Conservation (phyloP, 1,140 invertebrate species). For the Drosophila sturtevanti region DNA sequence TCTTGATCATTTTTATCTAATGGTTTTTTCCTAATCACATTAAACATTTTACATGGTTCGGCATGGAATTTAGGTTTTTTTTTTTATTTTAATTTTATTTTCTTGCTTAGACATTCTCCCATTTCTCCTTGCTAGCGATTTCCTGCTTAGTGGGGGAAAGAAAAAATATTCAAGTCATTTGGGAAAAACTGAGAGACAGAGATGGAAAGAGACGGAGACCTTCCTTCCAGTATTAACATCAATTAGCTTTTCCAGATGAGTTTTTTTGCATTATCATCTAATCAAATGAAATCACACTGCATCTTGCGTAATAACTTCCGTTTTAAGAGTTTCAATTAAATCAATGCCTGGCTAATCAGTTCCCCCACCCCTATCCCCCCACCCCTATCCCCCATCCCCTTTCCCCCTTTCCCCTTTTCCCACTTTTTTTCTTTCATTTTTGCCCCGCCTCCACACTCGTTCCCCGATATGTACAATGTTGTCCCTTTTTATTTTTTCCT, state of each 20-base stretch:
- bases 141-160: constrained; percentile 52
- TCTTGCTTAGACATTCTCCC: background rate
- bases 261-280: constrained; percentile 68
- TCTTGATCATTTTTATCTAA: background rate
- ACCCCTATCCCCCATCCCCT: constrained; percentile 12
- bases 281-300: constrained; percentile 59
- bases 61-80: too few relatives aligned
- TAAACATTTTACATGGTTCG: background rate
- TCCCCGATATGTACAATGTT: background rate
- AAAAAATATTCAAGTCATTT: constrained; percentile 12
- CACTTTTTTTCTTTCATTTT: too few relatives aligned
- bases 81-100: too few relatives aligned
- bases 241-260: constrained; percentile 43
- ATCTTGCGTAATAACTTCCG: constrained; percentile 72
- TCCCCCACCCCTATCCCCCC: constrained; percentile 13
- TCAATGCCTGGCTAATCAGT: constrained; percentile 66
- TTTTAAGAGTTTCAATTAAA: constrained; percentile 69
- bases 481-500: too few relatives aligned
- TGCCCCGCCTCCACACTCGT: too few relatives aligned
- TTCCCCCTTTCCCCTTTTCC: background rate
- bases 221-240: constrained; percentile 8
- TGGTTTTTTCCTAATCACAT: background rate
- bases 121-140: constrained; percentile 25
- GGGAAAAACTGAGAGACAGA: constrained; percentile 13
- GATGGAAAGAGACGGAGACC: background rate